Percentiles rank a stretch among this genome's conserved stretches.
phyloP scores from a whole-genome alignment of 2,113 vertebrate species.

The Corvus moneduloides region DNA sequence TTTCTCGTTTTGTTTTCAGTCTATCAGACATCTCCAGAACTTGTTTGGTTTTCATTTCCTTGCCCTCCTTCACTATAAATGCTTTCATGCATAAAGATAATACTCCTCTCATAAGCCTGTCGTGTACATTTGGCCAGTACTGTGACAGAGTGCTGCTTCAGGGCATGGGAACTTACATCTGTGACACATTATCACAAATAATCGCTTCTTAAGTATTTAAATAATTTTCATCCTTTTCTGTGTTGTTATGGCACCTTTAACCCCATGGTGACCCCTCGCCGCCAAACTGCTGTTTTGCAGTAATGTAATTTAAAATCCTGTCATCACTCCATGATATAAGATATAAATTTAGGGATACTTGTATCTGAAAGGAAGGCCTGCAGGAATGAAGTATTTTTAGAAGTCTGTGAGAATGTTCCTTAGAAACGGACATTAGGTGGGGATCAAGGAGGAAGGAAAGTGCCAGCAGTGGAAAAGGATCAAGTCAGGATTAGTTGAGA shows the following conservation, averaged over 20 bases:
- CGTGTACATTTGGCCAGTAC: background rate
- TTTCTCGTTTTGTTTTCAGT: conserved; percentile 14
- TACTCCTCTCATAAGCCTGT: conserved; percentile 13
- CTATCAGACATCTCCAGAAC: conserved; percentile 55
- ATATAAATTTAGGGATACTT: background rate
- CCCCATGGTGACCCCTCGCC: background rate
- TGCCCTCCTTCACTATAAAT: conserved; percentile 27
- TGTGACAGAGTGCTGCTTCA: background rate
- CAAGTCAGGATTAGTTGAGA: background rate
- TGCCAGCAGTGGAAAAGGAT: background rate
- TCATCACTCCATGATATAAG: background rate
- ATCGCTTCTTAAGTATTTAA: conserved; percentile 3
- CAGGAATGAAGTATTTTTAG: background rate
- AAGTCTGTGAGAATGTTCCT: background rate
- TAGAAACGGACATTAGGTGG: background rate
- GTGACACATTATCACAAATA: background rate
- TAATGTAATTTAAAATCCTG: background rate
- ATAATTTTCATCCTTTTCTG: background rate
- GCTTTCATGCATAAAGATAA: conserved; percentile 24
- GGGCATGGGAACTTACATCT: background rate
- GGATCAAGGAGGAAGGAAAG: background rate
- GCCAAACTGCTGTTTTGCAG: background rate
- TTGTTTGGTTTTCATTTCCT: conserved; percentile 70
- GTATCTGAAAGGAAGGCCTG: background rate
- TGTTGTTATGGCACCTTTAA: background rate